Base-by-base conservation (phyloP, 2,888 invertebrate genomes). In the Beris chalybata region DNA sequence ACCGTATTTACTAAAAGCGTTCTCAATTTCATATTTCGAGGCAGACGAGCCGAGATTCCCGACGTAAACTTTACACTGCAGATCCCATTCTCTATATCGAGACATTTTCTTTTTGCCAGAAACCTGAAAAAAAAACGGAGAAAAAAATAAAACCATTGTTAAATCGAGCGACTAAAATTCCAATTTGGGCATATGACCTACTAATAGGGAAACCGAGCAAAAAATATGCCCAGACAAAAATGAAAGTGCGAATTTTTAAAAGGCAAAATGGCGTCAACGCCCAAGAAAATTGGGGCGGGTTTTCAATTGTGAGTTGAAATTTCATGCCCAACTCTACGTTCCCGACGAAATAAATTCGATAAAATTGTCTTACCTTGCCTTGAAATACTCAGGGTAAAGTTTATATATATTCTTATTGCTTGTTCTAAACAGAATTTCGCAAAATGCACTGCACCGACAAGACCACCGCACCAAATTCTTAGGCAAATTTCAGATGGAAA, bases 21-120 rank as follows among this genome's bases (percentile, higher is more conserved):
- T 89, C 79, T 94, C 93, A 70, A 91, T 85, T 80, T 93, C 93
- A 76, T 91, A 89, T 78, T 92, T 92, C 57, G 92, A 91, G 15
- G 93, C 92, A 73, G 92, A 92, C 73, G 90, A 91, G 7, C 93
- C 93, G 73, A 95, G 83, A 77, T 93, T 93, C 47, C 94, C 95
- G 45, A 95, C 91, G 78, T 94, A 95, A 5, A 94, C 93, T 82
- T 94, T 94, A 79, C 92, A 92, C 58, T 90, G 88, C 67, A 91
- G 80, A 75, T 91, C 90, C 90, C 91, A 91, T 79, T 92, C 91
- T 68, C 89, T 86, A 74, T 81, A 81, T 12, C 82, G 78, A 68
- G 81, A 80, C 81, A 81, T 81, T 31, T 66, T 71, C 22, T 22
- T 22, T 4, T 9, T 38, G 38, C 38, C 38, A 38, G 38, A 5